Evolutionary conservation across 2,797 vertebrate genomes (phyloP), one percentile per base, ranked within the genome.

Genomic region (Octomys mimax): DNA sequence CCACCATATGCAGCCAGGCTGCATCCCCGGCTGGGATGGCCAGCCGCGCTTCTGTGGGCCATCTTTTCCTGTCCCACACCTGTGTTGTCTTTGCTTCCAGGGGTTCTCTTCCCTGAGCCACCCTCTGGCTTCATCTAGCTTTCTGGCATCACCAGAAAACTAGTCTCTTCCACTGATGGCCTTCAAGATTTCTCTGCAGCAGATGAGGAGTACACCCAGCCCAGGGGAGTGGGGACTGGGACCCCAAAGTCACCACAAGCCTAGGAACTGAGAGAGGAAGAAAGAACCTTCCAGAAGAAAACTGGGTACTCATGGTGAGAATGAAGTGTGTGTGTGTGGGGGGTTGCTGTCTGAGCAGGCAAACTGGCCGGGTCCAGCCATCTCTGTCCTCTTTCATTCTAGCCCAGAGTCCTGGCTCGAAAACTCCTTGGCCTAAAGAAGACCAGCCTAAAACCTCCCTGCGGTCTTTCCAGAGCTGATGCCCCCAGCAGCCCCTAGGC

Each of bases 11-110:
- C 61, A 64, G 62, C 70, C 39, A 22, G 49, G n/a, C 4, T 26
- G 3, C 6, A 42, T 52, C n/a, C 13, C 3, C 28, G 11, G 28
- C n/a, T n/a, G 52, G 42, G 18, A 42, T 57, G 24, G 24, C 39
- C 57, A 87, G 6, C 0, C 0, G 3, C 12, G 0, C 54, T 66
- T 70, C 73, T 24, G 5, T 3, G 42, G 7, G 28, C 1, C 2
- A 14, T n/a, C 2, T 16, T 9, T 80, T 11, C 75, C 33, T 46
- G 3, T 77, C 19, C 57, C 39, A 70, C 14, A 7, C 62, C 3
- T 0, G 2, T 2, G 1, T 10, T 49, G 13, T 31, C 42, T 92
- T 73, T 31, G 9, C 19, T 70, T 92, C 71, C 8, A 28, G 10
- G 3, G 57, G 21, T 6, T 39, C 18, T 78, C 28, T 81, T 3